phyloP scores from a whole-genome alignment of 2,888 invertebrate species.

The Holacanthella duospinosa region DNA sequence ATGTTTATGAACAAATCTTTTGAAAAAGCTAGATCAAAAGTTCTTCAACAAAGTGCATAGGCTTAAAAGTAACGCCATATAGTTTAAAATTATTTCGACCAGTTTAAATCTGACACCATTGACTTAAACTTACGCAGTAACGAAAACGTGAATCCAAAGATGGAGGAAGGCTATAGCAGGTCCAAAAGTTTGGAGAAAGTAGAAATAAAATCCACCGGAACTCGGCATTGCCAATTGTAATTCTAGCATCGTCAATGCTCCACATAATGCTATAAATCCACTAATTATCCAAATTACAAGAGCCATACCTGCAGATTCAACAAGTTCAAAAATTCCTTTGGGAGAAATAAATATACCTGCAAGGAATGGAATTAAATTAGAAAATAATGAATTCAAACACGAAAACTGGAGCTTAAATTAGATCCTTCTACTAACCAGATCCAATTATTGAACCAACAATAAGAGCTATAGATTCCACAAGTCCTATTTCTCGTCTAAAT shows the following conservation, averaged over 20 bases:
- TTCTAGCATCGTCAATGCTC: slow-evolving; percentile 43
- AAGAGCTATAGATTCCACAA: slow-evolving; percentile 83
- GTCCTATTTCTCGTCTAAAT: slow-evolving; percentile 70
- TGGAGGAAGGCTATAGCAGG: slow-evolving; percentile 62
- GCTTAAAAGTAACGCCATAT: too few species aligned
- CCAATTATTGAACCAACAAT: slow-evolving; percentile 90
- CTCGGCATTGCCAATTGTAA: slow-evolving; percentile 64
- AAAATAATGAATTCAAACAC: neutral
- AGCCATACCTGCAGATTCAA: slow-evolving; percentile 70
- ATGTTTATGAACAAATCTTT: too few species aligned
- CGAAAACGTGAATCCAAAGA: slow-evolving; percentile 63
- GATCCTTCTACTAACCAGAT: slow-evolving; percentile 51
- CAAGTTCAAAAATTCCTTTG: slow-evolving; percentile 57
- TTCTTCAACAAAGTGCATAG: too few species aligned
- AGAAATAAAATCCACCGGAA: slow-evolving; percentile 72
- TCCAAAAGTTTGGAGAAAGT: slow-evolving; percentile 65
- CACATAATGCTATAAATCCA: slow-evolving; percentile 52
- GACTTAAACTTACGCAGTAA: slow-evolving; percentile 50
- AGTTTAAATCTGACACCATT: neutral
- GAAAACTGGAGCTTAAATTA: too few species aligned
- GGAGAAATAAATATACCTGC: slow-evolving; percentile 78
- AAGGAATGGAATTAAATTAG: neutral
- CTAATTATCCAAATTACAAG: slow-evolving; percentile 67
- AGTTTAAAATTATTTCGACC: neutral
- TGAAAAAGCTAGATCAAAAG: too few species aligned